Conservation (phyloP, 2,888 invertebrate genomes). For the Petrophora chlorosata region DNA sequence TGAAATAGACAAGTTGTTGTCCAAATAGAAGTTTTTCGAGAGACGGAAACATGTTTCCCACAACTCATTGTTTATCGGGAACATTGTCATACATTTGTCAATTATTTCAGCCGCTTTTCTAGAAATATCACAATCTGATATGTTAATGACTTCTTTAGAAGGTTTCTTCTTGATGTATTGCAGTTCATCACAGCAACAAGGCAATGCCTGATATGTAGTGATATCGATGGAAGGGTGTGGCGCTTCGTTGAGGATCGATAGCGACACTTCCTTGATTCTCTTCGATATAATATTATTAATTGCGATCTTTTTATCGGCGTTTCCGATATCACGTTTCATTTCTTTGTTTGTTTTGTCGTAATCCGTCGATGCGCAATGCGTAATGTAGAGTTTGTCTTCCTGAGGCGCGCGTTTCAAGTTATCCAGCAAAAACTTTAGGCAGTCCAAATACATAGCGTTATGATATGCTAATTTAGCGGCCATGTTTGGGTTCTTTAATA, state of each 20-base stretch:
- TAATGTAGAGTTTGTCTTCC: conserved; percentile 52
- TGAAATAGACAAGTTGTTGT: conserved; percentile 67
- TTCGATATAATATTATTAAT: conserved; percentile 67
- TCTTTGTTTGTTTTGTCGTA: conserved; percentile 27
- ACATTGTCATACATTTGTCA: conserved; percentile 69
- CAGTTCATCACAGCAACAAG: conserved; percentile 70
- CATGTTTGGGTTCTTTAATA: conserved; percentile 64
- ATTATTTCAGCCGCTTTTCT: conserved; percentile 62
- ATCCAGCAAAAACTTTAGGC: conserved; percentile 59
- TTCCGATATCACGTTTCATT: conserved; percentile 39
- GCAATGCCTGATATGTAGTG: conserved; percentile 52
- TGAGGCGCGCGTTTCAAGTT: conserved; percentile 52
- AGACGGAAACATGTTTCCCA: conserved; percentile 74
- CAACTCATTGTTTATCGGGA: conserved; percentile 64
- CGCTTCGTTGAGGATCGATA: conserved; percentile 69
- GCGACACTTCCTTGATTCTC: conserved; percentile 70
- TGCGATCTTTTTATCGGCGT: conserved; percentile 59
- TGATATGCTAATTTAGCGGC: conserved; percentile 72
- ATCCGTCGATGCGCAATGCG: conserved; percentile 50
- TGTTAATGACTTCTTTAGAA: conserved; percentile 34
- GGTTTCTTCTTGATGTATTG: conserved; percentile 47
- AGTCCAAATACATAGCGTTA: conserved; percentile 61
- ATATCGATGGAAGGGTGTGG: conserved; percentile 58
- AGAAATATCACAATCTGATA: conserved; percentile 52
- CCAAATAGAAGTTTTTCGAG: conserved; percentile 69